Base-by-base conservation (phyloP, 2,797 vertebrate species). In the Vultur gryphus region DNA sequence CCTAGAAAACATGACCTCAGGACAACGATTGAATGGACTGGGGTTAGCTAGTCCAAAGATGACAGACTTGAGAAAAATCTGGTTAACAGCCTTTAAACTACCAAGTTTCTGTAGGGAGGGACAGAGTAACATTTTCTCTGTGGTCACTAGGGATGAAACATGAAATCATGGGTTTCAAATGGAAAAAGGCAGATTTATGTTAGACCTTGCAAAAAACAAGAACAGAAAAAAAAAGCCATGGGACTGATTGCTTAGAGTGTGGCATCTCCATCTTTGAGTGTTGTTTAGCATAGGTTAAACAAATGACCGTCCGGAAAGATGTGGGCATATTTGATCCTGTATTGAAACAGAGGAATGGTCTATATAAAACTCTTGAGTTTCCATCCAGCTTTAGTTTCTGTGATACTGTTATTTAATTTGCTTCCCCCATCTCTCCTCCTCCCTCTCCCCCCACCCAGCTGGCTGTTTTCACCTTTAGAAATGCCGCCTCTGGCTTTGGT, bases 401-500 rank as follows among this genome's bases (percentile, higher is more conserved):
- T 85, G 44, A 75, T 92, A 85, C 59, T 75, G 79, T 85, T 69
- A 64, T 43, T 93, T 85, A 57, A 81, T 84, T 94, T 71, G 41
- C 21, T 86, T 57, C 20, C 43, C 52, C 10, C 33, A 35, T 54
- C 48, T 73, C 37, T 90, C 35, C 26, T 88, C 6, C 33, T 91
- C 9, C 59, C 39, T 72, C 67, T 70, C 13, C 62, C 29, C 29
- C 16, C 20, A 11, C 9, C 12, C 54, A 93, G 55, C 51, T 79
- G 64, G 58, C 77, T 52, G 58, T 91, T 90, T 86, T 90, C 89
- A 94, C 85, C 91, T 92, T 89, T 81, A 65, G 81, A 94, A 95
- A 92, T 39, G 89, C 52, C 2, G 10, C 64, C 33, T 94, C 67
- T 72, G 57, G 57, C 67, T 91, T 85, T 75, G 72, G 57, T 79